Base-by-base conservation (phyloP, 2,797 vertebrate genomes). In the Lithobates sylvaticus region DNA sequence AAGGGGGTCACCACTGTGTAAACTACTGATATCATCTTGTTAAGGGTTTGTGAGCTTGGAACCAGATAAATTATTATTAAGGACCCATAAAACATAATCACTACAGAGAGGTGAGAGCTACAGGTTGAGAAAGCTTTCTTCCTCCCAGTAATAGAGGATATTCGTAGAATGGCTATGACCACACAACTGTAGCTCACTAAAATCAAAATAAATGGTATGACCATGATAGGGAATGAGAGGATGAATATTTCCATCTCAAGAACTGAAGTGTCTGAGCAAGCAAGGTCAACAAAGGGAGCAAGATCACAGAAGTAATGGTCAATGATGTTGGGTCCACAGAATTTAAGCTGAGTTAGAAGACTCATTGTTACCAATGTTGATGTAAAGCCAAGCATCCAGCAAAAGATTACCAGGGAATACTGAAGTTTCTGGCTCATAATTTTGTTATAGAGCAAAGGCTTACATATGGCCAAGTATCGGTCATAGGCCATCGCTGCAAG, bases 91-190 rank as follows among this genome's bases (percentile, higher is more conserved):
- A 1, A 61, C 21, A 61, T 61, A 8, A 3, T 23, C 10, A 67
- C 65, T 12, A 29, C 26, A 1, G 26, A 26, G 10, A 89, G 47
- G 13, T 89, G 89, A 58, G 86, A 80, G 1, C 84, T 85, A 42
- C 89, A 89, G n/a, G 89, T 89, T 42, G 81, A 86, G 72, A 88
- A 88, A 5, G 89, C 84, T 75, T 89, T 89, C 32, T 83, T 54
- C 73, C 86, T 89, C 2, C 89, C 84, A 9, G 39, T 23, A 13
- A 3, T 34, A n/a, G 72, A 76, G 5, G 82, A 76, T 5, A 84
- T 84, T 0, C 9, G n/a, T 10, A 76, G 44, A 29, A 84, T 84
- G 16, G 82, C 12, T 9, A n/a, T 3, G 2, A 47, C 47, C 10
- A 84, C 75, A 15, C 29, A 50, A 4, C 67, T n/a, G n/a, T 84